phyloP scores from a whole-genome alignment of 2,797 vertebrate genomes.

The Rallus crepitans region DNA sequence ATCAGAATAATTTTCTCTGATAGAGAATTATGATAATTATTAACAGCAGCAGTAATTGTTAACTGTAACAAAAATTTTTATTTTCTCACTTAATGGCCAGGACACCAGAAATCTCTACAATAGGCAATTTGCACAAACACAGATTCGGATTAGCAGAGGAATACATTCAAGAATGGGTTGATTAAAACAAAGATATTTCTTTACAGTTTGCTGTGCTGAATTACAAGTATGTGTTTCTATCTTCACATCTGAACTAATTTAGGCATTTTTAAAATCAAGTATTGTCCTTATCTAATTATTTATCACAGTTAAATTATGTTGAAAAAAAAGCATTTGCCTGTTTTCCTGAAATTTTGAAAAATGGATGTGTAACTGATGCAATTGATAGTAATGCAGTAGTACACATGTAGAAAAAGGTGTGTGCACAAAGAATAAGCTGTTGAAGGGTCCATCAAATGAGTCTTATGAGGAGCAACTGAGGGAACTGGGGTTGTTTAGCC shows the following conservation, averaged over 20 bases:
- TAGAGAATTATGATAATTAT: slow-evolving; percentile 41
- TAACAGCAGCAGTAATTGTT: slow-evolving; percentile 24
- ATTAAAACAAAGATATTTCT: not conserved
- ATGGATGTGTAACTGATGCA: not conserved
- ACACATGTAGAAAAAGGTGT: too few species aligned
- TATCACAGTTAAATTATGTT: not conserved
- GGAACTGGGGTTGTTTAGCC: too few species aligned
- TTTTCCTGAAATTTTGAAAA: not conserved
- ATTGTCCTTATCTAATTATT: not conserved
- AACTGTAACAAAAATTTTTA: slow-evolving; percentile 34
- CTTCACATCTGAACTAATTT: not conserved
- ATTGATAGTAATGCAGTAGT: not conserved
- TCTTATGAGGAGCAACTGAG: too few species aligned
- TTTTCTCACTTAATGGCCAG: not conserved
- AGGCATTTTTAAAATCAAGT: not conserved
- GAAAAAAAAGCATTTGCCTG: not conserved
- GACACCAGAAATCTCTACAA: slow-evolving; percentile 22
- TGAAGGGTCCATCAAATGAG: too few species aligned
- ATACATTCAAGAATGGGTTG: not conserved
- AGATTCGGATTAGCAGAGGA: not conserved
- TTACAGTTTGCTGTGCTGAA: not conserved
- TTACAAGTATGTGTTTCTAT: not conserved
- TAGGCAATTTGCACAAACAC: not conserved
- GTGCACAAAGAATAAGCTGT: too few species aligned
- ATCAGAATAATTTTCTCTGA: slow-evolving; percentile 37